Evolutionary conservation across 64 coral and sea anemone genomes (phyloP), one percentile per base, ranked within the genome.

Genomic region (Stichodactyla mertensii): DNA sequence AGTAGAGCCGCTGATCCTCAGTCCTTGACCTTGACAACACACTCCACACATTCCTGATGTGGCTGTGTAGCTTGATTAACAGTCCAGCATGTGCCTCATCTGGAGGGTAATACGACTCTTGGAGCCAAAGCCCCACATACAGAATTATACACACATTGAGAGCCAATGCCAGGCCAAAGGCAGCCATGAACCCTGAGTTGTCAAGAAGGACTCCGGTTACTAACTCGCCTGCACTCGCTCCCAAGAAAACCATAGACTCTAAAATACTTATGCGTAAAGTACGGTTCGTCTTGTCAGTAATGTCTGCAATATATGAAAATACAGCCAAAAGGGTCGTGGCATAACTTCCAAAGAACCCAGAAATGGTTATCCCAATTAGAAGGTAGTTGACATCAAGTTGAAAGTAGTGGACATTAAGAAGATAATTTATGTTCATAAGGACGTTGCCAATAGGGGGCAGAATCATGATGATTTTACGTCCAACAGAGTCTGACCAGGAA

Each of bases 221-320:
- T 8, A 99, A 55, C 23, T 93, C 84, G 9, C 90, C 97, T 16
- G 22, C 64, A 52, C 92, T 90, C 6, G 86, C 97, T 55, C 97
- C 97, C n/a, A 99, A 54, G 78, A 99, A 99, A 31, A 89, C 84
- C 97, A 95, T 99, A 51, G 97, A 90, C 26, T 99, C 97, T 6
- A 99, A 62, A 28, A 99, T 55, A 57, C 90, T 85, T 53, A 99
- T 89, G n/a, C 97, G 54, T 54, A 88, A 18, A 2, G 97, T 99
- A 31, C 97, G 91, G 4, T 90, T 55, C 4, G 70, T 74, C 88
- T 95, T 90, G 55, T 92, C 93, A 55, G 93, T 90, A 31, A 99
- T 85, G 59, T 99, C 97, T 54, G 93, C 82, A 64, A 99, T 95
- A 59, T 99, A 99, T 0, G 97, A 91, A n/a, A 99, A 99, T 2